Base-by-base conservation (phyloP, 1,140 invertebrate species). In the Orussus abietinus region DNA sequence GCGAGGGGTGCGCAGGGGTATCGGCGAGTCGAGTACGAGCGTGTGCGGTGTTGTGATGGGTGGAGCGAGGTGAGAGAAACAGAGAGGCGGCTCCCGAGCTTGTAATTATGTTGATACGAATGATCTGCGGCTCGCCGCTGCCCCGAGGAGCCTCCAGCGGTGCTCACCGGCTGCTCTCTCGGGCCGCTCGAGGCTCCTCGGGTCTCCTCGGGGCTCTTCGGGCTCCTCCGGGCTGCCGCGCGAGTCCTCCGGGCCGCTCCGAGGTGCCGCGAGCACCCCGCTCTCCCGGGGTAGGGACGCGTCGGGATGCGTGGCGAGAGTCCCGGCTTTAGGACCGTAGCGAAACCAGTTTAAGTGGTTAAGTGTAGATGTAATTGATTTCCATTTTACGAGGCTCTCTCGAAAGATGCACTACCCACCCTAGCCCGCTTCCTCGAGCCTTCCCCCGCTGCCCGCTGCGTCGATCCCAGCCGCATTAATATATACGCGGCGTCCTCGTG, bases 51-150 rank as follows among this genome's bases (percentile, higher is more conserved):
- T 68, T 64, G 64, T 64, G 67, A 69, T 71, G 69, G 68, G 69
- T 67, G 68, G 69, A 69, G 68, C 65, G 62, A 66, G 65, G 69
- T 69, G 68, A 71, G 64, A 72, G 66, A 71, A 69, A 69, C 64
- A 59, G 66, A 70, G 65, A 69, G 69, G 66, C 69, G 69, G 69
- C 69, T 71, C 64, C 67, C 61, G 66, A 71, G 68, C 70, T 73
- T 73, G 68, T 73, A 73, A 71, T 73, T 73, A 70, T 69, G 68
- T 73, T 71, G 70, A 73, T 73, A 66, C 62, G 64, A 69, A 72
- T 72, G 66, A 67, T 72, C 65, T 74, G 66, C 62, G 64, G 71
- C 66, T 38, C 33, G 66, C 69, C 67, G 57, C 69, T 71, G 57
- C 65, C 59, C 61, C n/a, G 42, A 26, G 36, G 47, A 54, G 62